Conservation (phyloP, 1,140 invertebrate species). For the Magallana ariakensis region DNA sequence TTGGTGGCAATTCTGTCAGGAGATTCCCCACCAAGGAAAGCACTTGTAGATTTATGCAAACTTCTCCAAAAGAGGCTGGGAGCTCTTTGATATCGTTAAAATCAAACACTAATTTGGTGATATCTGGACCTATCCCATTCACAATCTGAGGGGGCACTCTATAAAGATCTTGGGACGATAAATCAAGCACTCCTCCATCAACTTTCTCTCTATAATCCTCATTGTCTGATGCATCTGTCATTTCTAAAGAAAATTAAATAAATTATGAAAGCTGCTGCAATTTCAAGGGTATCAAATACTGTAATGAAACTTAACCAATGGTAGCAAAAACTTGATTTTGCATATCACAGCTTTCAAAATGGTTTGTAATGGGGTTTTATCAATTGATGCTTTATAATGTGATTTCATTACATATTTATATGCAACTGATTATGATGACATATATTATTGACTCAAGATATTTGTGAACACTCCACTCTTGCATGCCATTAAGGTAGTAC, state of each 20-base stretch:
- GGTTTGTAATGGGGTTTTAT: no score
- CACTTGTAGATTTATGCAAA: slow-evolving; percentile 58
- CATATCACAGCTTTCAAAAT: no score
- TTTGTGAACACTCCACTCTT: no score
- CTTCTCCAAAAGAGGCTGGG: slow-evolving; percentile 59
- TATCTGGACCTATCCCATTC: slow-evolving; percentile 28
- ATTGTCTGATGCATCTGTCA: slow-evolving; percentile 17
- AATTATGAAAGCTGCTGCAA: no score
- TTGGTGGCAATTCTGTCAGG: slow-evolving; percentile 61
- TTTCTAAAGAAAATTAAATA: not conserved
- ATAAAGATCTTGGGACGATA: slow-evolving; percentile 53
- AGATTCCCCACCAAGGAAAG: slow-evolving; percentile 71
- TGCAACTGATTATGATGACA: no score
- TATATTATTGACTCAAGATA: no score
- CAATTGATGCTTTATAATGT: no score
- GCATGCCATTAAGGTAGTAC: no score
- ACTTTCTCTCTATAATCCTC: slow-evolving; percentile 26
- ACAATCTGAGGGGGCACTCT: slow-evolving; percentile 53
- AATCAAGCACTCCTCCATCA: slow-evolving; percentile 41
- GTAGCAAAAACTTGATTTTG: no score
- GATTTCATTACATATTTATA: no score
- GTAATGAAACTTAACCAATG: no score
- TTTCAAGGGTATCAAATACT: no score
- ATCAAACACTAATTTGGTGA: slow-evolving; percentile 70
- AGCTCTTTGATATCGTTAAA: slow-evolving; percentile 68